Percentiles rank a stretch among this genome's conserved stretches.
phyloP scores from a whole-genome alignment of 2,888 invertebrate genomes.

The Iselma pallidipennis region DNA sequence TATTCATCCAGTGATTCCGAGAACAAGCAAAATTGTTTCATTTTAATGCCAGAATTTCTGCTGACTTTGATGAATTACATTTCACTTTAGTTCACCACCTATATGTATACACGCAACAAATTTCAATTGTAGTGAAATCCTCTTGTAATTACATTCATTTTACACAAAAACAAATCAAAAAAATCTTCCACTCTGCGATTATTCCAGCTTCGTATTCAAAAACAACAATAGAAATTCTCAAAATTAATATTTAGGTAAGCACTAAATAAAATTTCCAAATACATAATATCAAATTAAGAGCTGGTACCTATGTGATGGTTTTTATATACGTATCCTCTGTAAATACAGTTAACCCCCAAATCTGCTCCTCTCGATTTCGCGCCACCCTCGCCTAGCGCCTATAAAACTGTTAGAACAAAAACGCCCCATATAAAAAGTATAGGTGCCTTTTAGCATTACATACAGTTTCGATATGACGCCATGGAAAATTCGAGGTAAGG shows the following conservation, averaged over 20 bases:
- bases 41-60: constrained; percentile 47
- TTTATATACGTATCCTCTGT: constrained; percentile 19
- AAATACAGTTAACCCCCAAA: too few species aligned
- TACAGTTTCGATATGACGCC: too few species aligned
- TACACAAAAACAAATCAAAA: neutral
- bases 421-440: too few species aligned
- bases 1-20: constrained; percentile 37
- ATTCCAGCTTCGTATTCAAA: neutral
- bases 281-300: too few species aligned
- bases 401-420: too few species aligned
- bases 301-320: constrained; percentile 6
- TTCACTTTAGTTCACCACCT: constrained; percentile 44
- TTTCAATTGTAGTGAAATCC: constrained; percentile 33
- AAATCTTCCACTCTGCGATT: neutral
- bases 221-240: too few species aligned
- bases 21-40: constrained; percentile 47
- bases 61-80: constrained; percentile 51
- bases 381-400: too few species aligned
- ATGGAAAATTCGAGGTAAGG: too few species aligned
- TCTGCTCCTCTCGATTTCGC: too few species aligned
- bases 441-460: too few species aligned
- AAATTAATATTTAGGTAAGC: too few species aligned
- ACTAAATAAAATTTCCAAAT: too few species aligned
- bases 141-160: constrained; percentile 8
- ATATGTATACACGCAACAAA: constrained; percentile 40